These are phyloP conservation scores for Gobionotothen gibberifrons DNA, from an alignment of 2,797 vertebrate genomes.

Conservation along the genomic window DNA sequence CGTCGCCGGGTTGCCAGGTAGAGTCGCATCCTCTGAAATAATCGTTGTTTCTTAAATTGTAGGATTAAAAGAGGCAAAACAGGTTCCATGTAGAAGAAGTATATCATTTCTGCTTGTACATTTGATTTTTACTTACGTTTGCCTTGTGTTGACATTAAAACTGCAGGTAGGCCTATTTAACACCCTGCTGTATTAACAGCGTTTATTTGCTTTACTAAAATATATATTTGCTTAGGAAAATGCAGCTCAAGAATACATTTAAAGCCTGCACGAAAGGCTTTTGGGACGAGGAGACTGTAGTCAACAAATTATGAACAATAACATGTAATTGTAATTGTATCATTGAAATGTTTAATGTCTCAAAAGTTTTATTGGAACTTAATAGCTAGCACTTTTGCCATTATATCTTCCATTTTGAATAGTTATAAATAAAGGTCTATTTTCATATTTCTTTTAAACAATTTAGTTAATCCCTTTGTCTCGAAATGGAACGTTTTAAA, in stretches of 20 bases:
- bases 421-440: too few relatives aligned
- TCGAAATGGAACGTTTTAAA: not conserved
- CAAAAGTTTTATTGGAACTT: too few relatives aligned
- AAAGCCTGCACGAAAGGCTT: not conserved
- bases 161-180: not conserved
- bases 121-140: not conserved
- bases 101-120: fast-evolving
- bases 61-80: too few relatives aligned
- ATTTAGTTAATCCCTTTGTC: not conserved
- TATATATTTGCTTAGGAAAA: not conserved
- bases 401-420: not conserved
- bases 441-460: too few relatives aligned
- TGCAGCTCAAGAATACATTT: not conserved
- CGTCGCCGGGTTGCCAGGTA: constrained; percentile 82
- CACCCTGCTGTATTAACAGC: not conserved
- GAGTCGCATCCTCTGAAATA: constrained; percentile 16
- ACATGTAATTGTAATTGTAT: too few relatives aligned
- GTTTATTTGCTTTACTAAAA: not conserved
- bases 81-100: too few relatives aligned
- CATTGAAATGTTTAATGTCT: too few relatives aligned
- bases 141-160: not conserved
- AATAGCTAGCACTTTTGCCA: not conserved
- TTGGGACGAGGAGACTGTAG: not conserved
- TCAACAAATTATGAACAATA: not conserved
- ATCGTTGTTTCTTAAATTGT: not conserved